Percentiles rank a stretch among this genome's conserved stretches.
Conservation (phyloP, 1,140 invertebrate species). For the Chelonus insularis region DNA sequence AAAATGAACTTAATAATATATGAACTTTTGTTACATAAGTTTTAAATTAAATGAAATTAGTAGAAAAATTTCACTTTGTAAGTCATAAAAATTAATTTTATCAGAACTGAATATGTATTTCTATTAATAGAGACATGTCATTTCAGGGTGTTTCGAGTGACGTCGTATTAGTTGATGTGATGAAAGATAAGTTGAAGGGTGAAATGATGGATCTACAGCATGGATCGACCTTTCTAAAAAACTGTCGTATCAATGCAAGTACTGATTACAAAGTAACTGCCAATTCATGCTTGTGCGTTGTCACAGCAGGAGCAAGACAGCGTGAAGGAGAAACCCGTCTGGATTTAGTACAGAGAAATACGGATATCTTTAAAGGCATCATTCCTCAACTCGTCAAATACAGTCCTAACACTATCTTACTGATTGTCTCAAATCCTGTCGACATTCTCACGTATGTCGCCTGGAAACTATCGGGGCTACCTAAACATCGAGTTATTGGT, state of each 20-base stretch:
- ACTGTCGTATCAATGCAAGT: constrained; percentile 76
- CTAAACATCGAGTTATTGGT: constrained; percentile 83
- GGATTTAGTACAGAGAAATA: constrained; percentile 84
- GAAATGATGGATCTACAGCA: constrained; percentile 90
- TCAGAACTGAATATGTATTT: too few species aligned
- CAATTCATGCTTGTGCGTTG: constrained; percentile 80
- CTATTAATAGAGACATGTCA: too few species aligned
- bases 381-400: constrained; percentile 81
- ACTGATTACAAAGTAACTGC: constrained; percentile 79
- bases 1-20: too few species aligned
- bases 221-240: constrained; percentile 80
- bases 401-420: constrained; percentile 82
- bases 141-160: constrained; percentile 81
- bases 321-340: constrained; percentile 83
- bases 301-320: constrained; percentile 87
- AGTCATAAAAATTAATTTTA: too few species aligned
- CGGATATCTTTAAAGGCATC: constrained; percentile 84
- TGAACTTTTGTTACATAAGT: too few species aligned
- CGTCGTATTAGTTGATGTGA: constrained; percentile 78
- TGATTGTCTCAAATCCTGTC: constrained; percentile 90
- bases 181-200: constrained; percentile 80
- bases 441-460: constrained; percentile 91
- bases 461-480: constrained; percentile 88
- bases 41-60: too few species aligned
- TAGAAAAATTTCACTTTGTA: too few species aligned